These are phyloP conservation scores for Capreolus pygargus DNA, from an alignment of 2,113 vertebrate genomes.

Conservation along the genomic window DNA sequence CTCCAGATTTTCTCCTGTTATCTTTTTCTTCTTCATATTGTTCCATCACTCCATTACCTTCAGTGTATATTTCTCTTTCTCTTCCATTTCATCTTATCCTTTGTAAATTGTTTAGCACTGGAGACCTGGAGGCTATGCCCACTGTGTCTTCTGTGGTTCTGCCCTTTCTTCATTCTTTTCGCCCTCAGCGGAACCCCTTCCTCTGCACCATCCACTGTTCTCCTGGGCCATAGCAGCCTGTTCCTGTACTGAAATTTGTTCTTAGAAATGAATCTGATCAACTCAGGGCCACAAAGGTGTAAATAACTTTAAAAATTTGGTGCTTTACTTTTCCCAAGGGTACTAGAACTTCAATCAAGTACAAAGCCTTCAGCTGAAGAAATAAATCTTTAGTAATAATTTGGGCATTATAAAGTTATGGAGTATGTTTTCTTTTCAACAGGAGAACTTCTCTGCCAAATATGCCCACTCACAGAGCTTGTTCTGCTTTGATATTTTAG, in stretches of 20 bases:
- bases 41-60: neutral
- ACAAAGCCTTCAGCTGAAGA: neutral
- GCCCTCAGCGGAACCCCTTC: neutral
- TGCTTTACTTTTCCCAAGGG: slow-evolving; percentile 2
- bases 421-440: neutral
- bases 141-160: neutral
- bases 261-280: neutral
- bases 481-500: slow-evolving; percentile 36
- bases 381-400: slow-evolving; percentile 37
- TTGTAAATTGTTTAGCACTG: neutral
- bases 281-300: neutral
- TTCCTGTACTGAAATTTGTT: neutral
- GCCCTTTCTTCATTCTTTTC: neutral
- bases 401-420: neutral
- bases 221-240: neutral
- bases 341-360: neutral
- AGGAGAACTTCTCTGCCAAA: slow-evolving; percentile 3
- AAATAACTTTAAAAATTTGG: neutral
- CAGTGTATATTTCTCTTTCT: neutral
- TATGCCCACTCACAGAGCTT: neutral
- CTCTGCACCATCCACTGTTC: neutral
- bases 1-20: neutral
- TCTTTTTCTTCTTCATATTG: neutral
- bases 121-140: neutral
- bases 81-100: neutral